These are phyloP conservation scores for Lepeophtheirus nordmannii DNA, from an alignment of 2,888 invertebrate species.

Conservation along the genomic window DNA sequence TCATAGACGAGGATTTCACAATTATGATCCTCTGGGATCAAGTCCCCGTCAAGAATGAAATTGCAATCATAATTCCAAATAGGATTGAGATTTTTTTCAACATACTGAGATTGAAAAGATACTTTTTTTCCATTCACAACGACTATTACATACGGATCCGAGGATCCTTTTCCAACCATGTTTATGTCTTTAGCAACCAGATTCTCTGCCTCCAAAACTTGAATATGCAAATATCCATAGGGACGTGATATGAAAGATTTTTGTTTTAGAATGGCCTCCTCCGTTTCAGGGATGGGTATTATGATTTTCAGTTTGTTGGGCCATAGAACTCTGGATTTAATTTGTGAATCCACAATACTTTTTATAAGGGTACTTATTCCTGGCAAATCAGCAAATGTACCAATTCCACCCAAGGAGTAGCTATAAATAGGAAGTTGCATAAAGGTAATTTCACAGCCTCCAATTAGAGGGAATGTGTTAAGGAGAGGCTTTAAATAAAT, in stretches of 20 bases:
- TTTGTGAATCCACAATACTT: not conserved
- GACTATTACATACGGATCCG: constrained; percentile 13
- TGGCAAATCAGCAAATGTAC: constrained; percentile 13
- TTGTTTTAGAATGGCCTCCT: not conserved
- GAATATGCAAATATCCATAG: not conserved
- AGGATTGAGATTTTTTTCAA: constrained; percentile 14
- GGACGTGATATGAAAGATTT: constrained; percentile 9
- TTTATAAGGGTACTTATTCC: not conserved
- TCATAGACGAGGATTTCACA: constrained; percentile 8
- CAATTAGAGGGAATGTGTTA: constrained; percentile 16
- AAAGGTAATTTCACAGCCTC: constrained; percentile 10
- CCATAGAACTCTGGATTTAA: constrained; percentile 12
- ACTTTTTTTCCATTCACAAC: constrained; percentile 3
- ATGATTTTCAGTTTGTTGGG: constrained; percentile 6
- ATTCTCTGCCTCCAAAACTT: not conserved
- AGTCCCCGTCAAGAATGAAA: constrained; percentile 6
- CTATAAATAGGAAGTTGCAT: not conserved
- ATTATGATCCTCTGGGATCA: constrained; percentile 4
- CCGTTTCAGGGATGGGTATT: constrained; percentile 1
- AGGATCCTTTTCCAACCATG: not conserved
- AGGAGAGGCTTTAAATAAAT: constrained; percentile 10
- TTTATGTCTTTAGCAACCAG: constrained; percentile 6
- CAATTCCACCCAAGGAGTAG: constrained; percentile 16
- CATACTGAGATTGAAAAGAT: constrained; percentile 11
- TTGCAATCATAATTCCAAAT: constrained; percentile 4